phyloP scores from a whole-genome alignment of 2,113 vertebrate genomes.

The Notechis scutatus region DNA sequence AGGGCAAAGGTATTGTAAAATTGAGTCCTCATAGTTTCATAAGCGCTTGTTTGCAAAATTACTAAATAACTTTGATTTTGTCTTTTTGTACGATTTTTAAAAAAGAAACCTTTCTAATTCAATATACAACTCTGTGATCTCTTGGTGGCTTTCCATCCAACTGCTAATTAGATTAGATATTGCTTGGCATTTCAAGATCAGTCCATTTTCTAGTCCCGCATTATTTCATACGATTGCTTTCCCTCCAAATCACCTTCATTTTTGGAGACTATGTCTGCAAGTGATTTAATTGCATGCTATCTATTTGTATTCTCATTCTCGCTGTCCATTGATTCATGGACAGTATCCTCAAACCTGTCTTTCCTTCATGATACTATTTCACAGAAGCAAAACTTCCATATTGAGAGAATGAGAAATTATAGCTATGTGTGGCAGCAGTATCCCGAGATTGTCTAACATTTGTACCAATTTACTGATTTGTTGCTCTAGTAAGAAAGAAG shows the following conservation, averaged over 20 bases:
- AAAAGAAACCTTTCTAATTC: not conserved
- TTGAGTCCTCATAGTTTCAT: not conserved
- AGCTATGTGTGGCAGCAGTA: not conserved
- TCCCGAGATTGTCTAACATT: not conserved
- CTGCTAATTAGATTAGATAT: not conserved
- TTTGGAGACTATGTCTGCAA: not conserved
- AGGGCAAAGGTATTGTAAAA: not conserved
- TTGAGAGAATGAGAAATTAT: not conserved
- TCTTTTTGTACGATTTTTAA: not conserved
- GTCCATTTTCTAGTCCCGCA: not conserved
- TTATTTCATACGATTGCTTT: not conserved
- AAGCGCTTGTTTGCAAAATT: not conserved
- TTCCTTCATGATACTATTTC: not conserved
- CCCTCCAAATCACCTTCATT: not conserved
- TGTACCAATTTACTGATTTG: not conserved
- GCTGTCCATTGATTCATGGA: not conserved
- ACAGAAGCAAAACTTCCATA: not conserved
- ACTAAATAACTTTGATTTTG: not conserved
- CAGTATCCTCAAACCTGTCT: not conserved
- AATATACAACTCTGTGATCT: not conserved
- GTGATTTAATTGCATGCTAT: not conserved
- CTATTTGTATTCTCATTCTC: not conserved
- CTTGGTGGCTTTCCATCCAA: not conserved
- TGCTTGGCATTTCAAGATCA: not conserved
- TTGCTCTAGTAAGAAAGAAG: not conserved